A percentile compares a stretch with the other conserved stretches of the same genome.
These are phyloP conservation scores for Spizaetus ornatus DNA, from an alignment of 2,113 vertebrate genomes.

Conservation along the genomic window DNA sequence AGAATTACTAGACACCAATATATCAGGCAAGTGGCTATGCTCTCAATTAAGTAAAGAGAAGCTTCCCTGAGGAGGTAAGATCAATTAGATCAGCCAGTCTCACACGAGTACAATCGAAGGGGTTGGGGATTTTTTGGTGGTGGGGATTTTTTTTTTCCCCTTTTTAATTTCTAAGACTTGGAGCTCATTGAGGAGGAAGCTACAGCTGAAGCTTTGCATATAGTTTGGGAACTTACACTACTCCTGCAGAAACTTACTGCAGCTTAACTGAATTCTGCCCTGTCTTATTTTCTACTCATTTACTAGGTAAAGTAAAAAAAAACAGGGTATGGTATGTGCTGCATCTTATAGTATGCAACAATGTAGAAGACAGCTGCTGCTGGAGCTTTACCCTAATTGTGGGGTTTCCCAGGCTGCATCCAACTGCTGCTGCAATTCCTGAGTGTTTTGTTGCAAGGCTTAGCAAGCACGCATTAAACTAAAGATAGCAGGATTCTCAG, in stretches of 20 bases:
- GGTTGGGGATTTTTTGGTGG: not conserved
- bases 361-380: not conserved
- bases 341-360: not conserved
- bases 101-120: not conserved
- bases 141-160: no score
- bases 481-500: not conserved
- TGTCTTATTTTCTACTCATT: not conserved
- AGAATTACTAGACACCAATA: not conserved
- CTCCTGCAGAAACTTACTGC: not conserved
- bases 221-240: not conserved
- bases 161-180: not conserved
- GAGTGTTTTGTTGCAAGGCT: not conserved
- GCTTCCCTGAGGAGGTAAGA: not conserved
- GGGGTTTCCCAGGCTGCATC: not conserved
- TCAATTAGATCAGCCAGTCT: constrained; percentile 17
- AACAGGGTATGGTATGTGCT: not conserved
- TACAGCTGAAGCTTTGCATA: not conserved
- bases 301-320: not conserved
- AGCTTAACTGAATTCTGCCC: not conserved
- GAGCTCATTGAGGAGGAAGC: not conserved
- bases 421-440: not conserved
- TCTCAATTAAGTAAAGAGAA: constrained; percentile 38
- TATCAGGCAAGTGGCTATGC: not conserved
- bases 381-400: not conserved
- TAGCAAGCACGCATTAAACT: not conserved